These are phyloP conservation scores for Orthonyx spaldingii DNA, from an alignment of 2,113 vertebrate genomes.

Conservation along the genomic window DNA sequence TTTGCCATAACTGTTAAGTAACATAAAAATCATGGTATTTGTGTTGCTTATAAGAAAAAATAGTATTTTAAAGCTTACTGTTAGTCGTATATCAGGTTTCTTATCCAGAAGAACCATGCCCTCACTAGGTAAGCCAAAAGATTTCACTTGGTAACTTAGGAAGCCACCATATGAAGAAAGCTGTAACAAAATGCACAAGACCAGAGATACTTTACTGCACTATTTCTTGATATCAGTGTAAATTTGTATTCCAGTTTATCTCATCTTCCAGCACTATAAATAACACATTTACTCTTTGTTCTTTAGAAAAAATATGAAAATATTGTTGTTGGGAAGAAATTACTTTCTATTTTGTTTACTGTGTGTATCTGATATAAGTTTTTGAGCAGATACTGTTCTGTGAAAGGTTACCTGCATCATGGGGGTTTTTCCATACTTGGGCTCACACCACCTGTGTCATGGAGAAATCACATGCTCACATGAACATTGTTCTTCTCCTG, in stretches of 20 bases:
- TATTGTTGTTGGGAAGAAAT: not conserved
- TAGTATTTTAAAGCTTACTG: conserved; percentile 64
- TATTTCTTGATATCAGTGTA: not conserved
- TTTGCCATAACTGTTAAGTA: not conserved
- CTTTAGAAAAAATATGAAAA: not conserved
- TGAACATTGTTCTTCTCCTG: not conserved
- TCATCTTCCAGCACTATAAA: not conserved
- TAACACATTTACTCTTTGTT: not conserved
- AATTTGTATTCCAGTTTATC: not conserved
- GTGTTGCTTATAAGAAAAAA: not conserved
- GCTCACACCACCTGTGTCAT: not conserved
- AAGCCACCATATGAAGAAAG: conserved; percentile 92
- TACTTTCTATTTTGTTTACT: not conserved
- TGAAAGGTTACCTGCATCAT: not conserved
- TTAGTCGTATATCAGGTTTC: conserved; percentile 80
- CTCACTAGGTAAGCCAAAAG: conserved; percentile 89
- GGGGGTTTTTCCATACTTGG: not conserved
- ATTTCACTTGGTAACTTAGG: conserved; percentile 88
- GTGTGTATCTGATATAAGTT: not conserved
- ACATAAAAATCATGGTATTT: not conserved
- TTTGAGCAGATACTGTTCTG: not conserved
- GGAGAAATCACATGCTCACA: not conserved
- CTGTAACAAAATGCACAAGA: conserved; percentile 61
- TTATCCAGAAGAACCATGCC: conserved; percentile 84
- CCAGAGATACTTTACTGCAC: not conserved